phyloP scores from a whole-genome alignment of 2,113 vertebrate genomes.

The Chroicocephalus ridibundus region DNA sequence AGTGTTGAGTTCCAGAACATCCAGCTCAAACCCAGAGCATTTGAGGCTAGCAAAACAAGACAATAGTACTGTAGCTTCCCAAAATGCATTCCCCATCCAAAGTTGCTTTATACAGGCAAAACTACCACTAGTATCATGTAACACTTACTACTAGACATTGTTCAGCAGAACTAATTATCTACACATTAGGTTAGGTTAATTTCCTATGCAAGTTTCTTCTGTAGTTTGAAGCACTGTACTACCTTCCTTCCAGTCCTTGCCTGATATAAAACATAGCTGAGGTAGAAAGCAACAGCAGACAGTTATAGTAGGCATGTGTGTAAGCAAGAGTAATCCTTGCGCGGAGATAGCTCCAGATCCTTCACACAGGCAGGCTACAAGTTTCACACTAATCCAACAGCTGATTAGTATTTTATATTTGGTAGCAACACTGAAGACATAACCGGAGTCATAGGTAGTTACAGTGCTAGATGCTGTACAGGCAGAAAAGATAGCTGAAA shows the following conservation, averaged over 20 bases:
- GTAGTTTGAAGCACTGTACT: background rate
- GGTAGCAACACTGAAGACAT: background rate
- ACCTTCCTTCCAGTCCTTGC: background rate
- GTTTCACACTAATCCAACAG: background rate
- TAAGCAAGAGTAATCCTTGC: background rate
- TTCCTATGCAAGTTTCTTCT: background rate
- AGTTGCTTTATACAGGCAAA: background rate
- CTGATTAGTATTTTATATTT: background rate
- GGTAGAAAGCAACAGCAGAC: background rate
- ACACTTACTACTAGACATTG: background rate
- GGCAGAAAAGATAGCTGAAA: background rate
- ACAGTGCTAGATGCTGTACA: background rate
- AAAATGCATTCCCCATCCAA: background rate
- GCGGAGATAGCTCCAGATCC: background rate
- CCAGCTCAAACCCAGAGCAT: background rate
- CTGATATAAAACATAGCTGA: background rate
- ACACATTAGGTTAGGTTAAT: background rate
- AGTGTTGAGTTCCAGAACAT: background rate
- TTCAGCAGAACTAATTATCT: background rate
- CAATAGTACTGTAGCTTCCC: background rate
- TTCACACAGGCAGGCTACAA: background rate
- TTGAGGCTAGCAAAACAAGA: background rate
- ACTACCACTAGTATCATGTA: background rate
- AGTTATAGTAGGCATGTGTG: background rate
- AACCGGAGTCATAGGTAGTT: background rate